Base-by-base conservation (phyloP, 2,888 invertebrate genomes). In the Ceramica pisi region DNA sequence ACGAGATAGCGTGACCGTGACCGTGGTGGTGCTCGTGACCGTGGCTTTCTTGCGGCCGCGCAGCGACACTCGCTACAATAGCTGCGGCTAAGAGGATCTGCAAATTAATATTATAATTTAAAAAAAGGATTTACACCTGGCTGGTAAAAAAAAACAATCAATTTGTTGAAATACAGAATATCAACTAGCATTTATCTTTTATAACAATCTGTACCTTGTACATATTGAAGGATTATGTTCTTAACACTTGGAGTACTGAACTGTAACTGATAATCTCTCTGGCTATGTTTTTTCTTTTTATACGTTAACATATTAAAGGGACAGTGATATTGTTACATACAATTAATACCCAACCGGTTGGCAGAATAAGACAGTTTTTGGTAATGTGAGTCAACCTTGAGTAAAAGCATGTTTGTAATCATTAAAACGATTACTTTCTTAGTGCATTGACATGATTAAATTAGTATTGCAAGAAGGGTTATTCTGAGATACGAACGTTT, bases 151-250 rank as follows among this genome's bases (percentile, higher is more conserved):
- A n/a, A n/a, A n/a, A n/a, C n/a, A n/a, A n/a, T n/a, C n/a, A n/a
- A n/a, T n/a, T n/a, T n/a, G n/a, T n/a, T 31, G 31, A 31, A 31
- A 31, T 31, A 31, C 31, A 5, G 4, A 31, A 31, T 31, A 31
- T 31, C 6, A 31, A 6, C 31, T 31, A 31, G 31, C 31, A 41
- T 3, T 53, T 26, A 53, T 16, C 23, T 21, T 10, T 4, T 21
- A 21, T 50, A 4, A 6, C 14, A 55, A 2, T 59, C 9, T 10
- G 5, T 68, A 80, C 79, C 72, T 80, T 80, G 38, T 56, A 72
- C 79, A 90, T 80, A 84, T 68, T 81, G 38, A 23, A 7, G 35
- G 31, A 46, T 67, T 66, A 16, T 50, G 46, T 65, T 67, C 50
- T 69, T 66, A 57, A 70, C 73, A 68, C n/a, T 51, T 56, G 31